phyloP scores from a whole-genome alignment of 1,140 invertebrate species.

The Scylla paramamosain region DNA sequence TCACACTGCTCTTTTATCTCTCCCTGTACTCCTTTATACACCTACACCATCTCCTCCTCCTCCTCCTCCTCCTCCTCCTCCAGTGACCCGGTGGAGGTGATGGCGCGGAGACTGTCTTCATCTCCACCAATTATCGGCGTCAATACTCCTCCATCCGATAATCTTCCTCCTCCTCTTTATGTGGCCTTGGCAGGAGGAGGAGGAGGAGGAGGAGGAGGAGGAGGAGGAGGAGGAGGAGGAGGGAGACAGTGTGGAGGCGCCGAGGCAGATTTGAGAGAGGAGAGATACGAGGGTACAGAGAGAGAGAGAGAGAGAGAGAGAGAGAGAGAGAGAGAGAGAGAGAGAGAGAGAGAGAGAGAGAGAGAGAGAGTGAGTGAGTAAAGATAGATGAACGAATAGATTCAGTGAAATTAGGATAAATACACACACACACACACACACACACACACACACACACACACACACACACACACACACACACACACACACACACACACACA shows the following conservation, averaged over 20 bases:
- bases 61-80: background rate
- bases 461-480: no score
- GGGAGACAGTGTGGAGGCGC: background rate
- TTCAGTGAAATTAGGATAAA: no score
- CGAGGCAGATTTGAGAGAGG: background rate
- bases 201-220: background rate
- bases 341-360: no score
- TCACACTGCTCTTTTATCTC: background rate
- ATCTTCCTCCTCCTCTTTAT: background rate
- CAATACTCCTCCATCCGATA: background rate
- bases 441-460: no score
- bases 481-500: no score
- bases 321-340: background rate
- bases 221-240: background rate
- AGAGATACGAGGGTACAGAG: background rate
- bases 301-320: slow-evolving; percentile 20
- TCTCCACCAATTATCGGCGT: background rate
- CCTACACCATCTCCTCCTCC: slow-evolving; percentile 8
- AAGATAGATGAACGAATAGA: no score
- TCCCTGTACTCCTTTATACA: background rate
- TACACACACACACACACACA: no score
- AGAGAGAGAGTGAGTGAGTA: no score
- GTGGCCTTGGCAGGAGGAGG: background rate
- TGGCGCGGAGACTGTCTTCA: background rate
- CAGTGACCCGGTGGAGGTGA: background rate